Percentiles rank a stretch among this genome's conserved stretches.
These are phyloP conservation scores for Telenomus remus DNA, from an alignment of 1,140 invertebrate genomes.

Conservation along the genomic window DNA sequence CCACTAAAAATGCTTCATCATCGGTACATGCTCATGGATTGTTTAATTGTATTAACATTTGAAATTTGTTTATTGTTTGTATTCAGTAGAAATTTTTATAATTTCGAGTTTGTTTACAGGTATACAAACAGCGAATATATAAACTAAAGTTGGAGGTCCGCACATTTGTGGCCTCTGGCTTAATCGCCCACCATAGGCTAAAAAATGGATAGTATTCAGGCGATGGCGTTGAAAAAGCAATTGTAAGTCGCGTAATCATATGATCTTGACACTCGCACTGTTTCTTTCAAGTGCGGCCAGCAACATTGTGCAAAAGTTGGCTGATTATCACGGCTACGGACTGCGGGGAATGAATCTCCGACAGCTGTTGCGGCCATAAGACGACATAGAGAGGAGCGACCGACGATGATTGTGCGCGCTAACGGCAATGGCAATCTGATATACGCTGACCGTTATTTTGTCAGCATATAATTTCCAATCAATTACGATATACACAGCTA, in stretches of 20 bases:
- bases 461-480: constrained; percentile 59
- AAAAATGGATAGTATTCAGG: background rate
- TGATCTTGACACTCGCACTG: constrained; percentile 46
- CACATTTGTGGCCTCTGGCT: background rate
- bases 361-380: constrained; percentile 46
- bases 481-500: constrained; percentile 44
- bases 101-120: too few relatives aligned
- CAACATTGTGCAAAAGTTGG: constrained; percentile 48
- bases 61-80: too few relatives aligned
- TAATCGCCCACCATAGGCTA: background rate
- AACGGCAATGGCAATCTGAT: constrained; percentile 58
- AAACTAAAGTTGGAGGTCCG: background rate
- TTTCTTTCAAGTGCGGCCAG: constrained; percentile 31
- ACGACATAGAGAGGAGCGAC: constrained; percentile 26
- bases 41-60: too few relatives aligned
- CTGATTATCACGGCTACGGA: constrained; percentile 49
- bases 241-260: constrained; percentile 22
- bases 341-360: constrained; percentile 45
- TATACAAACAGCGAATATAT: background rate
- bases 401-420: constrained; percentile 39
- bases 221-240: constrained; percentile 22
- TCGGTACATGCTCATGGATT: constrained; percentile 24
- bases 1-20: constrained; percentile 50
- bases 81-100: too few relatives aligned
- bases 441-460: constrained; percentile 54